phyloP scores from a whole-genome alignment of 2,797 vertebrate genomes.

The Champsocephalus gunnari region DNA sequence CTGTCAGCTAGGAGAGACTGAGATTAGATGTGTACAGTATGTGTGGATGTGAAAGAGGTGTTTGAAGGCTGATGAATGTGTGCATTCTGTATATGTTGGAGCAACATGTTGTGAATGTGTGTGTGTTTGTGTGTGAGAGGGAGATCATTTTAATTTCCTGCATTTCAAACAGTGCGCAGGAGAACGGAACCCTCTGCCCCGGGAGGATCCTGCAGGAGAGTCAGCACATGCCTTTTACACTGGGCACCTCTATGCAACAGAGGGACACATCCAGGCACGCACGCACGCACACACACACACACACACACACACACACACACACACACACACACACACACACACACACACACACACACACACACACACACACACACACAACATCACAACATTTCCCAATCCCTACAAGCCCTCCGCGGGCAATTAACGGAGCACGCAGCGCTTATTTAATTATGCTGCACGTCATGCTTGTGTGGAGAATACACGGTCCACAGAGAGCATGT shows the following conservation, averaged over 20 bases:
- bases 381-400: constrained; percentile 33
- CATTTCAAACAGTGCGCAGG: constrained; percentile 22
- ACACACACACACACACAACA: constrained; percentile 34
- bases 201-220: constrained; percentile 56
- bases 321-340: too few relatives aligned
- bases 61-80: constrained; percentile 48
- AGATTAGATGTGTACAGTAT: constrained; percentile 13
- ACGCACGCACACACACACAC: constrained; percentile 7
- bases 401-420: constrained; percentile 67
- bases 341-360: constrained; percentile 11
- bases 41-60: constrained; percentile 56
- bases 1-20: constrained; percentile 18
- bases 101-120: constrained; percentile 48
- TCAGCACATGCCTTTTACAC: constrained; percentile 62
- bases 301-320: not conserved
- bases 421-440: constrained; percentile 70
- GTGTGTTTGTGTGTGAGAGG: constrained; percentile 5
- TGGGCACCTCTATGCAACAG: constrained; percentile 8
- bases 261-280: constrained; percentile 35
- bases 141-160: not conserved
- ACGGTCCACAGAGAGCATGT: constrained; percentile 52
- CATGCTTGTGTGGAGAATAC: constrained; percentile 65
- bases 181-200: constrained; percentile 44
- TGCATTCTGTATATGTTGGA: constrained; percentile 60
- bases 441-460: constrained; percentile 74